These are phyloP conservation scores for Thymelicus acteon DNA, from an alignment of 2,888 invertebrate species.

Conservation along the genomic window DNA sequence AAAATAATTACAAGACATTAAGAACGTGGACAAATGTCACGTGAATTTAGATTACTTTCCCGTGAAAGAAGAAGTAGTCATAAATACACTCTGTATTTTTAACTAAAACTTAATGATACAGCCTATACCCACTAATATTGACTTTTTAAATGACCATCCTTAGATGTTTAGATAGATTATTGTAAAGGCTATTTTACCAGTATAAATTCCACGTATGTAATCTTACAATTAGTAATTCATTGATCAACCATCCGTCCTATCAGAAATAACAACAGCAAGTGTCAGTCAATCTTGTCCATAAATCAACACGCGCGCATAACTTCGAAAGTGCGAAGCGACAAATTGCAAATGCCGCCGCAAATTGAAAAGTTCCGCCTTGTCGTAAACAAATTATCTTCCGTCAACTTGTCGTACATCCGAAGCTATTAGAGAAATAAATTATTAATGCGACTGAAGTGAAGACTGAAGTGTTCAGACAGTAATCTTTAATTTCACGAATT, in stretches of 20 bases:
- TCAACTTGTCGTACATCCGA: slow-evolving; percentile 12
- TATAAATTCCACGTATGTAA: no score
- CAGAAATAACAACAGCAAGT: slow-evolving; percentile 2
- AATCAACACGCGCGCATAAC: slow-evolving; percentile 17
- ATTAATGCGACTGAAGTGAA: background rate
- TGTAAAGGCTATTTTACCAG: no score
- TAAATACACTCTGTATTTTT: no score
- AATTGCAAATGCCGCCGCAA: slow-evolving; percentile 43
- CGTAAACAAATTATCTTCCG: slow-evolving; percentile 41
- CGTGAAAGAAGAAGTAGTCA: background rate
- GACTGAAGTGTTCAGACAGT: no score
- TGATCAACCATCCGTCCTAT: background rate
- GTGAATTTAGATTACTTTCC: background rate
- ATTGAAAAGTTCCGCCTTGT: slow-evolving; percentile 45
- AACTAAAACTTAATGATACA: no score
- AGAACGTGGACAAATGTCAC: background rate
- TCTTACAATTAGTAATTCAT: background rate
- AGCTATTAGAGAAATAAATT: slow-evolving; percentile 5
- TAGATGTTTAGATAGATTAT: no score
- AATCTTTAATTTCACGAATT: no score
- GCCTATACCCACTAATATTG: no score
- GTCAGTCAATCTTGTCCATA: slow-evolving; percentile 23
- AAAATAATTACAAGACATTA: slow-evolving; percentile 24
- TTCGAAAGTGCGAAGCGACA: slow-evolving; percentile 28
- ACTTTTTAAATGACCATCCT: no score